Percentiles rank a stretch among this genome's conserved stretches.
Evolutionary conservation across 2,888 invertebrate genomes (phyloP).

Genomic region (Tinea pellionella): DNA sequence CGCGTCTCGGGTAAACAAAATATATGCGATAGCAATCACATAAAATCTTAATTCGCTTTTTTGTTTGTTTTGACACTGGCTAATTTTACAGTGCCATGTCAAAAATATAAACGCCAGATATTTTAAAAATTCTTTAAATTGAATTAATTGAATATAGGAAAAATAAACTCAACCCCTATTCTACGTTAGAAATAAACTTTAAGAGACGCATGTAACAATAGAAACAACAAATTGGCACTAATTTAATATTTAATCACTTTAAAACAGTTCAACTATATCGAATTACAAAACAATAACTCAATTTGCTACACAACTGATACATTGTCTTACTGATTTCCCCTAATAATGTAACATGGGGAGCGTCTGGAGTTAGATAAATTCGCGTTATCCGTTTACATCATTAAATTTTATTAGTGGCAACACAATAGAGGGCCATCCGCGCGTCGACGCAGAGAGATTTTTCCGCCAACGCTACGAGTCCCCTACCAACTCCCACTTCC

Average conservation of each 20-base stretch:
- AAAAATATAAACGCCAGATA: no score
- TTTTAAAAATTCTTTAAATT: no score
- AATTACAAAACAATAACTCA: conserved; percentile 20
- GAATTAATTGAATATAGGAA: no score
- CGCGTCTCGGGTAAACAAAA: no score
- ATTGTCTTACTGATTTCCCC: conserved; percentile 60
- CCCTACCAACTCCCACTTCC: conserved; percentile 51
- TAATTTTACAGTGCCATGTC: no score
- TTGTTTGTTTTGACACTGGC: no score
- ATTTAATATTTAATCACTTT: conserved; percentile 1
- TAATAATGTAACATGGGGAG: conserved; percentile 24
- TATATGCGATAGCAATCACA: no score
- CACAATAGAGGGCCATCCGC: conserved; percentile 49
- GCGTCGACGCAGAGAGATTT: conserved; percentile 45
- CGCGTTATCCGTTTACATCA: conserved; percentile 68
- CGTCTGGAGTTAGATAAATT: conserved; percentile 55
- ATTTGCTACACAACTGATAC: conserved; percentile 48
- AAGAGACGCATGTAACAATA: no score
- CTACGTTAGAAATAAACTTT: no score
- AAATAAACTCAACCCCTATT: no score
- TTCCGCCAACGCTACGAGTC: conserved; percentile 36
- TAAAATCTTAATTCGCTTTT: no score
- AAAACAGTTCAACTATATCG: conserved; percentile 16
- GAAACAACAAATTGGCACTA: no score
- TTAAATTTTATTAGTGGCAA: conserved; percentile 67